A percentile compares a stretch with the other conserved stretches of the same genome.
phyloP scores from a whole-genome alignment of 2,888 invertebrate genomes.

The Orthosia gracilis region DNA sequence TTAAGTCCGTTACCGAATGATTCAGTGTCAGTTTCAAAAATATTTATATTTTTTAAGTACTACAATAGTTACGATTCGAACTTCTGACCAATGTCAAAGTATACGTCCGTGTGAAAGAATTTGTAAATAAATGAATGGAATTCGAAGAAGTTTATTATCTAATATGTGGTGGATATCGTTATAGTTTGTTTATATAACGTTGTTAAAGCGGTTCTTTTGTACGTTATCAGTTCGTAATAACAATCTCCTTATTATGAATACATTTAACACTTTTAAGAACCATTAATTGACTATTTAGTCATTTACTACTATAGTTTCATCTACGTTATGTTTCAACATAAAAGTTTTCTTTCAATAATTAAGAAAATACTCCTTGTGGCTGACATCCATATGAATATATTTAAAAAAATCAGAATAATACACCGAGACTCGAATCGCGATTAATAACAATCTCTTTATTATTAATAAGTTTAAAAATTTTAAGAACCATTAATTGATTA shows the following conservation, averaged over 20 bases:
- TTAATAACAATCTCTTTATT: background rate
- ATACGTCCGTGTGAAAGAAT: constrained; percentile 4
- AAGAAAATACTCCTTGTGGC: constrained; percentile 1
- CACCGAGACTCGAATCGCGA: constrained; percentile 8
- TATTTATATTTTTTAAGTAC: constrained; percentile 38
- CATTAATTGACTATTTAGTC: constrained; percentile 21
- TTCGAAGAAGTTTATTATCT: constrained; percentile 46
- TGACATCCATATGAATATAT: constrained; percentile 1
- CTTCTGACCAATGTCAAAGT: constrained; percentile 26
- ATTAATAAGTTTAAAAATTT: constrained; percentile 40
- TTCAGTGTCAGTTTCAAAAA: constrained; percentile 30
- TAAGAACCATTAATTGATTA: constrained; percentile 47
- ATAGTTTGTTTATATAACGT: constrained; percentile 42
- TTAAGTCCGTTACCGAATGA: constrained; percentile 53
- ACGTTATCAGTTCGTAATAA: constrained; percentile 58
- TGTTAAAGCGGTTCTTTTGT: constrained; percentile 35
- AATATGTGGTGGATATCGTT: constrained; percentile 13
- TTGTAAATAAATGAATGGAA: constrained; percentile 19
- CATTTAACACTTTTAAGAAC: constrained; percentile 40
- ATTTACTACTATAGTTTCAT: background rate
- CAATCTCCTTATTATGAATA: constrained; percentile 46
- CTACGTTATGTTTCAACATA: background rate
- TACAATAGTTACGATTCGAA: constrained; percentile 35
- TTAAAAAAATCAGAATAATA: constrained; percentile 32
- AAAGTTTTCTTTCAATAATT: constrained; percentile 17